Percentiles rank a stretch among this genome's conserved stretches.
Conservation (phyloP, 2,888 invertebrate genomes). For the Hetaerina titia region DNA sequence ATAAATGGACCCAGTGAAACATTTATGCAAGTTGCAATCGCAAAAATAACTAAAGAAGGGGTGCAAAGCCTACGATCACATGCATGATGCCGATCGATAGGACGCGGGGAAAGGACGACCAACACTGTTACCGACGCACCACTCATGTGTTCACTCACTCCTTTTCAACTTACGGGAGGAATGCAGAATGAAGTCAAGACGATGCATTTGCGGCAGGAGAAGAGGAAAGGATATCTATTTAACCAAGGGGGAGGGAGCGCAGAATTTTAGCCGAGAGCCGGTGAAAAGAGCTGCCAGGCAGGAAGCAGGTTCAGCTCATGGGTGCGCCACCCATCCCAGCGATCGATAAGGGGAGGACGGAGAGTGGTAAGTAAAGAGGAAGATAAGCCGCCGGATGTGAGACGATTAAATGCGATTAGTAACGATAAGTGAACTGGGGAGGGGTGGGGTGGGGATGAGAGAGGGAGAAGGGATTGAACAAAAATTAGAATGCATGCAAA, state of each 20-base stretch:
- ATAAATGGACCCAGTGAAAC: too few relatives aligned
- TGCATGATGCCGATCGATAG: too few relatives aligned
- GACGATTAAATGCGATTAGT: slow-evolving; percentile 25
- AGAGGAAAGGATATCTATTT: background rate
- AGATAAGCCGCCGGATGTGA: slow-evolving; percentile 9
- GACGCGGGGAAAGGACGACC: too few relatives aligned
- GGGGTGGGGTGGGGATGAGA: too few relatives aligned
- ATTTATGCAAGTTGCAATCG: too few relatives aligned
- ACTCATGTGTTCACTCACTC: too few relatives aligned
- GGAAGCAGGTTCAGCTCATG: background rate
- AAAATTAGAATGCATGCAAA: background rate
- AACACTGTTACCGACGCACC: too few relatives aligned
- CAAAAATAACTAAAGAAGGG: too few relatives aligned
- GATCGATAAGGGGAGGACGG: background rate
- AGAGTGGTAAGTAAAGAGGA: background rate
- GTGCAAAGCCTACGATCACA: too few relatives aligned
- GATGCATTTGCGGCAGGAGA: too few relatives aligned
- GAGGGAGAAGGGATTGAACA: background rate
- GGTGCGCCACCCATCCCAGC: background rate
- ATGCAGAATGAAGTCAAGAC: background rate
- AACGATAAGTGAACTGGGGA: background rate
- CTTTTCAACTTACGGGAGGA: background rate
- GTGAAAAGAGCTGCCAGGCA: background rate
- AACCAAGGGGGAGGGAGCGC: background rate
- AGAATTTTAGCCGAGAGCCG: background rate